These are phyloP conservation scores for Craseonycteris thonglongyai DNA, from an alignment of 2,113 vertebrate species.

Conservation along the genomic window DNA sequence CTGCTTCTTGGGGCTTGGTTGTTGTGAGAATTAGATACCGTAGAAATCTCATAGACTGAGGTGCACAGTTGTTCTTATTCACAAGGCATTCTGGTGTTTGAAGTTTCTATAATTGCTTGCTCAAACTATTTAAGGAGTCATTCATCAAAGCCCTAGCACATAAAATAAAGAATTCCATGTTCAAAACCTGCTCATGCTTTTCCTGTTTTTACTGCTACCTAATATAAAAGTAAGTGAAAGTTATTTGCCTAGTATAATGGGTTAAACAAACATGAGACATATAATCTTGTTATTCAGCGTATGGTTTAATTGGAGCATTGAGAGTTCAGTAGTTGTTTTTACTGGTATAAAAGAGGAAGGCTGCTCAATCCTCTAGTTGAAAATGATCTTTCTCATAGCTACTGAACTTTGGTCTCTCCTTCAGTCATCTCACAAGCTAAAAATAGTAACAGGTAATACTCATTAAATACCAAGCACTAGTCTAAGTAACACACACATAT, in stretches of 20 bases:
- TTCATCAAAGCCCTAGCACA: constrained; percentile 50
- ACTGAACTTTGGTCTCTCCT: neutral
- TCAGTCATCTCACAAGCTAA: neutral
- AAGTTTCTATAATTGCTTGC: constrained; percentile 39
- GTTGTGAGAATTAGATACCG: neutral
- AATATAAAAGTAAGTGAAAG: constrained; percentile 37
- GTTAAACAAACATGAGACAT: constrained; percentile 24
- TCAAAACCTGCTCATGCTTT: constrained; percentile 34
- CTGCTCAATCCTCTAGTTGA: neutral
- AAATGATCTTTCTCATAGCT: constrained; percentile 1
- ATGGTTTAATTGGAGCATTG: constrained; percentile 41
- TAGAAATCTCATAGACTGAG: neutral
- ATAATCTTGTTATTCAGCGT: neutral
- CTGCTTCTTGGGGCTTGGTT: neutral
- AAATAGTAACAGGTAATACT: neutral
- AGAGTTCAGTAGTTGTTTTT: constrained; percentile 26
- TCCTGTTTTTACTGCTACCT: constrained; percentile 51
- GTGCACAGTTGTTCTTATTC: neutral
- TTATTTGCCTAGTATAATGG: constrained; percentile 32
- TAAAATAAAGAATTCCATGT: constrained; percentile 37
- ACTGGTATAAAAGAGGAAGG: neutral
- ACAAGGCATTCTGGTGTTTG: neutral
- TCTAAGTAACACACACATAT: neutral
- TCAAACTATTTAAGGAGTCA: constrained; percentile 9
- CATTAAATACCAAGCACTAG: neutral